Base-by-base conservation (phyloP, 2,888 invertebrate species). In the Oxystoma pomonae region DNA sequence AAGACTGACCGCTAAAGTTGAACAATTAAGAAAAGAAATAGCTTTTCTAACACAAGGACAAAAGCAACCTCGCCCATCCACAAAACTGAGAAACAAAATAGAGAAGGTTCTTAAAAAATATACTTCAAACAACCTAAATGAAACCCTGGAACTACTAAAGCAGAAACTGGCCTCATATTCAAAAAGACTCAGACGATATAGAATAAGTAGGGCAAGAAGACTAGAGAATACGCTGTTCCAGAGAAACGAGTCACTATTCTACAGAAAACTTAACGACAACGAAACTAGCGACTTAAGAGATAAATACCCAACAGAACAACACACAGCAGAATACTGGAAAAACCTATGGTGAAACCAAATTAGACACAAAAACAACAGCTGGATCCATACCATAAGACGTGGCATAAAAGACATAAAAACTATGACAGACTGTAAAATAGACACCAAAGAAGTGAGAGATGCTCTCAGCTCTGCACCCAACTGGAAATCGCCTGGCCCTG, bases 401-500 rank as follows among this genome's bases (percentile, higher is more conserved):
- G 19, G 7, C 16, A 9, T 16, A 19, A 5, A 5, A 17, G n/a
- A 57, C 5, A 16, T 57, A 20, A 16, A 3, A 20, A 5, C 57
- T 12, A 57, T 57, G 57, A 7, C 3, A 9, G 7, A 18, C 18
- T 19, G 18, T 2, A 18, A 18, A 18, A 57, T 57, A 5, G 18
- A 3, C 5, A 2, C 7, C 3, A 18, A 57, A 19, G 18, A 19
- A 16, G 57, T 57, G 7, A 20, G 5, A 5, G 7, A 5, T 7
- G 57, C 20, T 16, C 5, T 57, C 2, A 7, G 5, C 7, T 5
- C 3, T 7, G 18, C 57, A 18, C 57, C 9, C 7, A 57, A 57
- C 57, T 57, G 57, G 57, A 57, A 57, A 20, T 9, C 57, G 5
- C 19, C 57, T 16, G 57, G 57, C 5, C 19, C 9, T 5, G 57